Evolutionary conservation across 2,113 vertebrate species (phyloP).

Genomic region (Alosa alosa): DNA sequence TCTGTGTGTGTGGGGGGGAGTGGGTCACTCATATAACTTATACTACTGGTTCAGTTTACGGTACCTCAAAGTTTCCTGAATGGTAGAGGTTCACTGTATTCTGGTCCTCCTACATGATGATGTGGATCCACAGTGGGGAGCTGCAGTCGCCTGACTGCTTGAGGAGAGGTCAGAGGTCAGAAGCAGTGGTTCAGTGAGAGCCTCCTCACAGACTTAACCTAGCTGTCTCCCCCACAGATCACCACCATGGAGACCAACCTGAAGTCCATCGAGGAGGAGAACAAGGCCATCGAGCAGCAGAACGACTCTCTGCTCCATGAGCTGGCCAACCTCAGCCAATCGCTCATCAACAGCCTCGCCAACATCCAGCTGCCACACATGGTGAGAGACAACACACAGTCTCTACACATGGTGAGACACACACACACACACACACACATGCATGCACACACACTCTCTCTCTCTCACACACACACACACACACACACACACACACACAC

Average conservation of each 20-base stretch:
- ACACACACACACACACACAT: constrained; percentile 10
- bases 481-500: not conserved
- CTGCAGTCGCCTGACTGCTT: no score
- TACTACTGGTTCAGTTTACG: no score
- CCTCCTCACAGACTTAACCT: not conserved
- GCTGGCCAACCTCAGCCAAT: constrained; percentile 95
- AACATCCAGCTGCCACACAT: constrained; percentile 99
- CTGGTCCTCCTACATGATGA: no score
- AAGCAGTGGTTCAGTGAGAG: not conserved
- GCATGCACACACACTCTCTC: not conserved
- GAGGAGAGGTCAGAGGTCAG: no score
- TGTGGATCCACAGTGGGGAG: no score
- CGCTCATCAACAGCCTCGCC: constrained; percentile 95
- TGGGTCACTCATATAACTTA: no score
- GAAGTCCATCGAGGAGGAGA: constrained; percentile 97
- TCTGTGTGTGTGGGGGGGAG: no score
- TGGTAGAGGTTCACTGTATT: no score
- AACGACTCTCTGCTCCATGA: constrained; percentile 97
- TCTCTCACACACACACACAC: not conserved
- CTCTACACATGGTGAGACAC: constrained; percentile 15
- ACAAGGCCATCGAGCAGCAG: constrained; percentile 97
- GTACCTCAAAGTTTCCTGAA: no score
- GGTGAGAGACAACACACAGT: constrained; percentile 76
- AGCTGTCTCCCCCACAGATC: constrained; percentile 74
- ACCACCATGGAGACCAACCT: constrained; percentile 98